A percentile compares a stretch with the other conserved stretches of the same genome.
phyloP scores from a whole-genome alignment of 2,888 invertebrate species.

The Latrodectus hesperus region DNA sequence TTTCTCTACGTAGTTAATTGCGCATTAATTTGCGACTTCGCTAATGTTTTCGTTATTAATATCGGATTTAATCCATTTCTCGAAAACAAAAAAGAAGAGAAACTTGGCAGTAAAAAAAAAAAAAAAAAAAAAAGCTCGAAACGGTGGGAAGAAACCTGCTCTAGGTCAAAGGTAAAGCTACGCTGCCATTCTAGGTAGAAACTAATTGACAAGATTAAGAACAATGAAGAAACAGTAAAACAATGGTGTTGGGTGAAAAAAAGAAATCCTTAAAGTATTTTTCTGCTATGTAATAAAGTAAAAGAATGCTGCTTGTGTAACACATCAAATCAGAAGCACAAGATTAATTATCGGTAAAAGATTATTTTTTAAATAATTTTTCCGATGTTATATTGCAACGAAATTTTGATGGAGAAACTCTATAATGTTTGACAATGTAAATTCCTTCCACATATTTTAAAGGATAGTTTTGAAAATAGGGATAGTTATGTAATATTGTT shows the following conservation, averaged over 20 bases:
- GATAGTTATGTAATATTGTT: too few relatives aligned
- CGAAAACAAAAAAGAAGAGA: background rate
- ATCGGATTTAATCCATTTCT: background rate
- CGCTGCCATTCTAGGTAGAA: background rate
- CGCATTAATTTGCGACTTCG: constrained; percentile 54
- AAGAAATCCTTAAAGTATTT: too few relatives aligned
- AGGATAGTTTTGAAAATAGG: too few relatives aligned
- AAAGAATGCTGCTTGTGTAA: too few relatives aligned
- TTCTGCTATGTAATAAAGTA: too few relatives aligned
- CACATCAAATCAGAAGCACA: too few relatives aligned
- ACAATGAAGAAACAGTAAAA: background rate
- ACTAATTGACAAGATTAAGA: background rate
- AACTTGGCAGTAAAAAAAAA: background rate
- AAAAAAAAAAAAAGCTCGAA: background rate
- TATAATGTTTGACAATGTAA: too few relatives aligned
- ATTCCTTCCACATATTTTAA: too few relatives aligned
- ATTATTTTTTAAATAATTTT: too few relatives aligned
- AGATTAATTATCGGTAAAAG: too few relatives aligned
- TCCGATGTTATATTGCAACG: too few relatives aligned
- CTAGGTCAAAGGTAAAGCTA: background rate
- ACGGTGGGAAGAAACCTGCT: background rate
- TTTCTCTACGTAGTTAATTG: constrained; percentile 39
- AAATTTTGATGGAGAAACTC: too few relatives aligned
- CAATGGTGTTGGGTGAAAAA: background rate
- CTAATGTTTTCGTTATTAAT: constrained; percentile 19